Percentiles rank a stretch among this genome's conserved stretches.
phyloP scores from a whole-genome alignment of 2,113 vertebrate genomes.

The Panthera uncia region DNA sequence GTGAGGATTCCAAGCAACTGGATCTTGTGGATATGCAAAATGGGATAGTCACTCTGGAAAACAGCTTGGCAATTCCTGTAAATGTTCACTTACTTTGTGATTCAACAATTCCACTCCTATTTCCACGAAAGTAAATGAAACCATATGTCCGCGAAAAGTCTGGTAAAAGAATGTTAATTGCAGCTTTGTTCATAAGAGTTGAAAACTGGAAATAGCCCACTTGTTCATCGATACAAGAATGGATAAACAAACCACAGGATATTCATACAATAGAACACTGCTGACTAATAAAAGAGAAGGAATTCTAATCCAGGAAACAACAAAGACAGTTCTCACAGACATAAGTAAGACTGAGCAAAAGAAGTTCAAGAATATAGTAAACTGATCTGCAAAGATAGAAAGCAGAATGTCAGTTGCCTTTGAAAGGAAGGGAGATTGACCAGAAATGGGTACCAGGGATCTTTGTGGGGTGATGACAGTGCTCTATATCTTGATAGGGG shows the following conservation, averaged over 20 bases:
- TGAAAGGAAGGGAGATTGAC: not conserved
- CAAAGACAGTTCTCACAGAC: not conserved
- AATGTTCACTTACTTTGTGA: not conserved
- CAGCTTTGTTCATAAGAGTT: not conserved
- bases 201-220: slow-evolving; percentile 3
- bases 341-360: not conserved
- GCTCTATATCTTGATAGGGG: not conserved
- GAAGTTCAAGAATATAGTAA: not conserved
- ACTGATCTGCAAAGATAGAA: not conserved
- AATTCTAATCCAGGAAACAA: not conserved
- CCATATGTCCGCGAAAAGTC: not conserved
- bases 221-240: not conserved
- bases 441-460: not conserved
- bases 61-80: not conserved
- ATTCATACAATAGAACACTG: not conserved
- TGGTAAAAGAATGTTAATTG: not conserved
- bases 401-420: not conserved
- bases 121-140: slow-evolving; percentile 31
- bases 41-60: not conserved
- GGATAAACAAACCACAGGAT: not conserved
- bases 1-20: not conserved
- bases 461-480: not conserved
- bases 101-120: not conserved
- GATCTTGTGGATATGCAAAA: not conserved
- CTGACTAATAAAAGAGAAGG: not conserved